Base-by-base conservation (phyloP, 2,888 invertebrate genomes). In the Nyleta sp. region DNA sequence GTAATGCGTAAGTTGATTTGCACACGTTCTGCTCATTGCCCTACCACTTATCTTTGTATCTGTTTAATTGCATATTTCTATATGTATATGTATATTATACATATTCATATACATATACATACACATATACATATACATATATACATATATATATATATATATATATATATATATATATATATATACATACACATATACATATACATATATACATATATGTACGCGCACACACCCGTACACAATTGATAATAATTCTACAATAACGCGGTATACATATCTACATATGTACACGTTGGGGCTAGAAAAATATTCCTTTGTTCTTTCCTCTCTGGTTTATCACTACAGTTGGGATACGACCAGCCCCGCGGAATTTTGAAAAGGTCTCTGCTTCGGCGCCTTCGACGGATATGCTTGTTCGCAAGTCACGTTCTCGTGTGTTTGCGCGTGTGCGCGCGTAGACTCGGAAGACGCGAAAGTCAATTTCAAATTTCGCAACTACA, bases 181-280 rank as follows among this genome's bases (percentile, higher is more conserved):
- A 40, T 28, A 55, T 57, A 59, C 75, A 64, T 68, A 73, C 77
- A 72, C 64, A 64, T 68, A 74, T 50, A 67, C 70, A 74, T 72
- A 78, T 79, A 76, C 70, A 74, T 42, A 44, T 33, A 31, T 65
- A 33, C 55, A 64, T 65, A 44, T 65, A 40, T 28, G 48, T 57
- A 59, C 75, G 68, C 72, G 76, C 77, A 72, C 64, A 64, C 72
- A 74, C 55, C 67, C 70, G 71, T 72, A 78, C 80, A 76, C 70
- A 74, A 59, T 38, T 50, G 10, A 18, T 22, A 31, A 76, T 75
- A 74, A 73, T 50, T 71, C 68, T 76, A 78, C 75, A 22, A 24
- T 70, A 52, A 40, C 60, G 60, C 55, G 62, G 35, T 50, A 42
- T 67, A 71, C 53, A 60, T 80, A 78, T 79, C 75, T 78, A 80